Conservation (phyloP, 2,113 vertebrate species). For the Amphiprion percula region DNA sequence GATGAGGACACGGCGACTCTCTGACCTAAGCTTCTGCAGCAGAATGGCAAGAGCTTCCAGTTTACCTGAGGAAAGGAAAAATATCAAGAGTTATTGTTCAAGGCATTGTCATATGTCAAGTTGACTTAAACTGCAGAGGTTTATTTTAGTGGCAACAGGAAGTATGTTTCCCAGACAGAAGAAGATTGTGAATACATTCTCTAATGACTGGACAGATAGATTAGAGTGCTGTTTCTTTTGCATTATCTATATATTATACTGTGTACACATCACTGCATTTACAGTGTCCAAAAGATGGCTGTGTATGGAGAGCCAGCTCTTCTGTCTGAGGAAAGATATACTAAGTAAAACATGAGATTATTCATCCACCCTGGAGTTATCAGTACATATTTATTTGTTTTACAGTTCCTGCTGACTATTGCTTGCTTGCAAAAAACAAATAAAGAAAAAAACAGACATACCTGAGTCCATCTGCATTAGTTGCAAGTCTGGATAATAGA, state of each 20-base stretch:
- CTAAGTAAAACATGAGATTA: too few relatives aligned
- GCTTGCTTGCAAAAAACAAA: not conserved
- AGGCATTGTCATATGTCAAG: not conserved
- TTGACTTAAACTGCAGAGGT: not conserved
- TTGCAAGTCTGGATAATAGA: slow-evolving; percentile 89
- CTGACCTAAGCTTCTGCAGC: slow-evolving; percentile 91
- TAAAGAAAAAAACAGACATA: slow-evolving; percentile 52
- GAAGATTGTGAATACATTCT: too few relatives aligned
- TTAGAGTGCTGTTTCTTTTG: not conserved
- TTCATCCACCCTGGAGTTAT: not conserved
- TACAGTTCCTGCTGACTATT: not conserved
- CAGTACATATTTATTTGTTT: too few relatives aligned
- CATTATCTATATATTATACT: not conserved
- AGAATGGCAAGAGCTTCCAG: slow-evolving; percentile 94
- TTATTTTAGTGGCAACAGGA: not conserved
- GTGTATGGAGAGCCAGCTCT: not conserved
- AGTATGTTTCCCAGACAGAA: not conserved
- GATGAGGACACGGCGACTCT: slow-evolving; percentile 94
- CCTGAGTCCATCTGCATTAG: slow-evolving; percentile 96
- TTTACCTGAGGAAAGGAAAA: slow-evolving; percentile 87
- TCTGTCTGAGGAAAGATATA: not conserved
- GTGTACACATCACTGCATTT: not conserved
- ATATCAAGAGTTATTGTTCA: not conserved
- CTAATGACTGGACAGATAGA: not conserved
- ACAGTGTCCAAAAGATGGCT: not conserved